phyloP scores from a whole-genome alignment of 2,113 vertebrate species.

The Lonchura striata region DNA sequence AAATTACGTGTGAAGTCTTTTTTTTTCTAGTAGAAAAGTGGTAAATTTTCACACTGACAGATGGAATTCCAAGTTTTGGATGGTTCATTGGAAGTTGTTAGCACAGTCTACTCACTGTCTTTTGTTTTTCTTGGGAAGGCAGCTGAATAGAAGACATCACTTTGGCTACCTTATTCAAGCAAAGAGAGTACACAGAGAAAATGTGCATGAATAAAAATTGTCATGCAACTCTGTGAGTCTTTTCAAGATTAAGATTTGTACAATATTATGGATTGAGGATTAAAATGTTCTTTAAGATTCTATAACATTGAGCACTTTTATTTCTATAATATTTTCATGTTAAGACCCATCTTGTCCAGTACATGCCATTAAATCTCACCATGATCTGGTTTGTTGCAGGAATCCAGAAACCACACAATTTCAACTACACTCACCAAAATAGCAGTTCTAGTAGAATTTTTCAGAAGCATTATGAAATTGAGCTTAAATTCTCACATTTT shows the following conservation, averaged over 20 bases:
- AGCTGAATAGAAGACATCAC: not conserved
- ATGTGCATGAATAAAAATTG: not conserved
- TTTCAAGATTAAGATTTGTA: not conserved
- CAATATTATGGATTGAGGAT: not conserved
- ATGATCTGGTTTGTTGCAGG: not conserved
- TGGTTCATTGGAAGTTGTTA: not conserved
- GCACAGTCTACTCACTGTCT: not conserved
- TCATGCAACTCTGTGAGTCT: not conserved
- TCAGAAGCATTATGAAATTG: not conserved
- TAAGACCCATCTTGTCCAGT: not conserved
- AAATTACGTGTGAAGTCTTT: not conserved
- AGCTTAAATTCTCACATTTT: not conserved
- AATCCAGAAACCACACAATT: not conserved
- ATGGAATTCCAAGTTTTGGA: not conserved
- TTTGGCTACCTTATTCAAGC: not conserved
- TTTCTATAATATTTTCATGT: not conserved
- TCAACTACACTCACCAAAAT: not conserved
- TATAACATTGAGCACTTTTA: not conserved
- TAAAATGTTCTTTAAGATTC: not conserved
- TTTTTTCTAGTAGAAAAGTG: not conserved
- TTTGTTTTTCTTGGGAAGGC: not conserved
- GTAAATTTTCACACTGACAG: not conserved
- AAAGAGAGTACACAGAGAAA: not conserved
- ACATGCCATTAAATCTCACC: accelerated
- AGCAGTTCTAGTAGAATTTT: not conserved